Percentiles rank a stretch among this genome's conserved stretches.
Conservation (phyloP, 2,113 vertebrate genomes). For the Embiotoca jacksoni region DNA sequence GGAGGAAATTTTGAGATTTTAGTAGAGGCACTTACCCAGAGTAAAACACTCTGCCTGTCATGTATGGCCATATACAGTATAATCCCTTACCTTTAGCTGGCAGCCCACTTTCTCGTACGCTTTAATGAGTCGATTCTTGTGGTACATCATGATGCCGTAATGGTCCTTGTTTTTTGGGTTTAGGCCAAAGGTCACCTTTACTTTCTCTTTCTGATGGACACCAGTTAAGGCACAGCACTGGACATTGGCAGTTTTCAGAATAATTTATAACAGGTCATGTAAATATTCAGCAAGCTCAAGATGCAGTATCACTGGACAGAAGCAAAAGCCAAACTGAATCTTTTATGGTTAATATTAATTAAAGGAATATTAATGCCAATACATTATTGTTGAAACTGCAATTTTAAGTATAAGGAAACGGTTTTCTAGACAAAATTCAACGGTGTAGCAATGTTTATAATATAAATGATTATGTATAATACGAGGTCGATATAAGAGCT, state of each 20-base stretch:
- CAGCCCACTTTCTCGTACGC: slow-evolving; percentile 89
- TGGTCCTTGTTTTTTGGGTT: slow-evolving; percentile 85
- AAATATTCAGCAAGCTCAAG: background rate
- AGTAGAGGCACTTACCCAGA: background rate
- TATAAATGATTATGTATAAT: too few species aligned
- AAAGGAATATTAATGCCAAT: too few species aligned
- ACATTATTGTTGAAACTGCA: too few species aligned
- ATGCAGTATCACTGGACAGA: background rate
- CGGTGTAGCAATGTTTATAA: too few species aligned
- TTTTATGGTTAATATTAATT: too few species aligned
- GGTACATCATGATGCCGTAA: slow-evolving; percentile 89
- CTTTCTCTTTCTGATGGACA: slow-evolving; percentile 83
- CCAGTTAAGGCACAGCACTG: slow-evolving; percentile 65
- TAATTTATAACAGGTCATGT: background rate
- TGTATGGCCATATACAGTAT: too few species aligned
- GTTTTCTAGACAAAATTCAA: too few species aligned
- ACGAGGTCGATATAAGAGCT: too few species aligned
- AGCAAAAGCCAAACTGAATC: too few species aligned
- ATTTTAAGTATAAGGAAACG: too few species aligned
- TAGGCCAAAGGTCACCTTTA: slow-evolving; percentile 90
- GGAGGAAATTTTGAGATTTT: background rate
- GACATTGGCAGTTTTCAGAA: background rate
- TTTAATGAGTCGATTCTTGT: slow-evolving; percentile 89
- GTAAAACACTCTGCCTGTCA: background rate
- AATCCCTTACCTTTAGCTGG: slow-evolving; percentile 83